Base-by-base conservation (phyloP, 2,113 vertebrate genomes). In the Lontra canadensis region DNA sequence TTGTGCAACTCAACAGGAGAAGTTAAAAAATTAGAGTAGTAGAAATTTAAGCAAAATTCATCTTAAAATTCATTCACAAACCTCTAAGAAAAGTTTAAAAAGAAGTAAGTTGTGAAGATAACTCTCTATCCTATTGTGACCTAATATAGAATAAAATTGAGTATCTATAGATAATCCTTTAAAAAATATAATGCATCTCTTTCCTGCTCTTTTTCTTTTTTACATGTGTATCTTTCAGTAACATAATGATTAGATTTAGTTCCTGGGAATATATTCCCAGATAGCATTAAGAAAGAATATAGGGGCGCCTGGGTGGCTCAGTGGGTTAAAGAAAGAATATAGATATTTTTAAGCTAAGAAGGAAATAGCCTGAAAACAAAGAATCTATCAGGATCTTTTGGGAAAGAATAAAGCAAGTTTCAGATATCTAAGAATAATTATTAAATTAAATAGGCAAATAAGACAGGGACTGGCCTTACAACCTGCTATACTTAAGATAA, bases 371-470 rank as follows among this genome's bases (percentile, higher is more conserved):
- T 59, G 55, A 57, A 90, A 71, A 90, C 31, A 69, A 39, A 81
- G 55, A 96, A 83, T 80, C 31, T 91, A n/a, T 80, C 36, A 81
- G 34, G 10, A 82, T 97, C 52, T 88, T 90, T 71, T 65, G 39
- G n/a, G 78, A 96, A 97, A 85, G 26, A 87, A 26, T 67, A 78
- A 76, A 86, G 65, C 3, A 63, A 71, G 49, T 93, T 84, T 94
- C 95, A 95, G 4, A 21, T 92, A 47, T 84, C 39, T 85, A 74
- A 95, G 59, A 97, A 91, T 73, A 95, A 92, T 96, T 26, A 95
- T 65, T 90, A 96, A 92, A 94, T 94, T 86, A 89, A 96, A 96
- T 81, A 92, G 34, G 29, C 31, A 92, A 95, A 88, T 81, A 88
- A 26, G 34, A 86, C 11, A 91, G 59, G 34, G 26, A 87, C n/a